Percentiles rank a stretch among this genome's conserved stretches.
These are phyloP conservation scores for Dendroctonus valens DNA, from an alignment of 1,140 invertebrate species.

Conservation along the genomic window DNA sequence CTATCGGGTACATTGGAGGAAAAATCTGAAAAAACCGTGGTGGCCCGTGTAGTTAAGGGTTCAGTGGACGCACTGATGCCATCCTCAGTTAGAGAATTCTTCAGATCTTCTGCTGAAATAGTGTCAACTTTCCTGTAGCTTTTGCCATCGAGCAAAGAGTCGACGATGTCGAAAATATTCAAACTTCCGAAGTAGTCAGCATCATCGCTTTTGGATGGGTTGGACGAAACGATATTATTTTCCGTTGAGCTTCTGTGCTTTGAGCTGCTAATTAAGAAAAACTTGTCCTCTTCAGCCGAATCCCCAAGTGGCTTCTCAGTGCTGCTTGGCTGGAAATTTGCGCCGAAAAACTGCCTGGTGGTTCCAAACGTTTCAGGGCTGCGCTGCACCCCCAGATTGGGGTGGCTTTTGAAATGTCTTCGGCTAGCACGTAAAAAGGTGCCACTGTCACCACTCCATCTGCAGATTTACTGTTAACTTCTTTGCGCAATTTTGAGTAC, in stretches of 20 bases:
- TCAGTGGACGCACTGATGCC: neutral
- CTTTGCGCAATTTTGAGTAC: conserved; percentile 57
- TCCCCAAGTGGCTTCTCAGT: conserved; percentile 13
- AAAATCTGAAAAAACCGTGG: neutral
- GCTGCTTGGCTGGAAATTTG: conserved; percentile 34
- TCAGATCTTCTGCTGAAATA: neutral
- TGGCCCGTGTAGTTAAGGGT: neutral
- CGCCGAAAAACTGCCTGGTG: conserved; percentile 42
- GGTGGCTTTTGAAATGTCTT: conserved; percentile 31
- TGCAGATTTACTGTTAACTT: conserved; percentile 35
- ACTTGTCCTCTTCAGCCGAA: conserved; percentile 2
- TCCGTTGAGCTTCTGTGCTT: conserved; percentile 2
- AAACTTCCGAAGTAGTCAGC: conserved; percentile 24
- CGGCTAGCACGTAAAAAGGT: conserved; percentile 37
- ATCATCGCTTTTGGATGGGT: neutral
- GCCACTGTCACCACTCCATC: conserved; percentile 28
- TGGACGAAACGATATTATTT: neutral
- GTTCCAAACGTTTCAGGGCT: conserved; percentile 38
- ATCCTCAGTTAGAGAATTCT: neutral
- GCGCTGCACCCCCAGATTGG: conserved; percentile 28
- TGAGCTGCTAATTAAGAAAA: conserved; percentile 20
- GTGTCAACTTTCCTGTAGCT: conserved; percentile 24
- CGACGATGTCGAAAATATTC: conserved; percentile 37
- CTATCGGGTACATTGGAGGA: neutral
- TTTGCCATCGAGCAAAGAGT: conserved; percentile 34